Evolutionary conservation across 1,140 invertebrate genomes (phyloP).

Genomic region (Triops longicaudatus): DNA sequence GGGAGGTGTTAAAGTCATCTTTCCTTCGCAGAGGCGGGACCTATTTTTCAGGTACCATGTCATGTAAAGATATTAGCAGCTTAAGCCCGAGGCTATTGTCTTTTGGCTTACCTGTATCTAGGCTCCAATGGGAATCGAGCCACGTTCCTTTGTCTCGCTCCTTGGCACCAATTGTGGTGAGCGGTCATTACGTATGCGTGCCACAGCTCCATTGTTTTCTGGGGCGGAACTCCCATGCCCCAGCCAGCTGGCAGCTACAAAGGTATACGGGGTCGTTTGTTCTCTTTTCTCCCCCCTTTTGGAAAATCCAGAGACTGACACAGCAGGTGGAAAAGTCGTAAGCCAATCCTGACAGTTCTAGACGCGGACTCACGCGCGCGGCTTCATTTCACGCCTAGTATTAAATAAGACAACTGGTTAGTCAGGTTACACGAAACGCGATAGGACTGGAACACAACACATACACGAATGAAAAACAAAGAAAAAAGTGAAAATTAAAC

Average conservation of each 20-base stretch:
- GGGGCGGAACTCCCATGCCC: background rate
- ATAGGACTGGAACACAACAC: background rate
- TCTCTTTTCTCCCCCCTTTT: background rate
- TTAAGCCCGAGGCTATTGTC: background rate
- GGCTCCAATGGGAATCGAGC: background rate
- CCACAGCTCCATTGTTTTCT: background rate
- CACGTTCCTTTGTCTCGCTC: background rate
- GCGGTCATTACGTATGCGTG: background rate
- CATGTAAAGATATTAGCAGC: background rate
- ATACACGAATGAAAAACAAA: too few species aligned
- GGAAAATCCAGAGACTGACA: background rate
- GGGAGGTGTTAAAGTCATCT: too few species aligned
- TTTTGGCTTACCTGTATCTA: background rate
- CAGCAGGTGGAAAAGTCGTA: conserved; percentile 11
- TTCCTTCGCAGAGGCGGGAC: too few species aligned
- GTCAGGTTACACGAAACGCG: conserved; percentile 6
- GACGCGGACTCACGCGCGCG: background rate
- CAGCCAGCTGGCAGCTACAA: background rate
- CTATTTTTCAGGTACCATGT: background rate
- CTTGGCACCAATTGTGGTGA: background rate
- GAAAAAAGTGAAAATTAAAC: too few species aligned
- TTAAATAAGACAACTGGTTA: conserved; percentile 12
- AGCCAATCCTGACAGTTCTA: conserved; percentile 4
- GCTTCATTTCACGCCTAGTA: conserved; percentile 11
- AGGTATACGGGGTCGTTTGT: background rate